Conservation (phyloP, 2,113 vertebrate species). For the pig (Sus scrofa) region T2T-Sscrofa CM000826.6:132466501-132467000, state of each 20-base stretch:
- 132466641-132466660: neutral
- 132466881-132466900: neutral
- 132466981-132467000: neutral
- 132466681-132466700: neutral
- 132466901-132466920: neutral
- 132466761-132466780: neutral
- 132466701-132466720: neutral
- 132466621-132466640: neutral
- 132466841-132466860: neutral
- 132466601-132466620: neutral
- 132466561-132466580: slow-evolving; percentile 2
- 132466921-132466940: neutral
- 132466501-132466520: neutral
- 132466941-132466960: neutral
- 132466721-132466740: neutral
- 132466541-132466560: neutral
- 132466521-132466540: neutral
- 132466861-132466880: neutral
- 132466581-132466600: neutral
- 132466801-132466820: neutral
- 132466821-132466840: neutral
- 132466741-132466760: neutral
- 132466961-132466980: neutral
- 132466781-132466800: neutral
- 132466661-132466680: neutral